Conservation (phyloP, 2,888 invertebrate species). For the Pyrocoelia pectoralis region DNA sequence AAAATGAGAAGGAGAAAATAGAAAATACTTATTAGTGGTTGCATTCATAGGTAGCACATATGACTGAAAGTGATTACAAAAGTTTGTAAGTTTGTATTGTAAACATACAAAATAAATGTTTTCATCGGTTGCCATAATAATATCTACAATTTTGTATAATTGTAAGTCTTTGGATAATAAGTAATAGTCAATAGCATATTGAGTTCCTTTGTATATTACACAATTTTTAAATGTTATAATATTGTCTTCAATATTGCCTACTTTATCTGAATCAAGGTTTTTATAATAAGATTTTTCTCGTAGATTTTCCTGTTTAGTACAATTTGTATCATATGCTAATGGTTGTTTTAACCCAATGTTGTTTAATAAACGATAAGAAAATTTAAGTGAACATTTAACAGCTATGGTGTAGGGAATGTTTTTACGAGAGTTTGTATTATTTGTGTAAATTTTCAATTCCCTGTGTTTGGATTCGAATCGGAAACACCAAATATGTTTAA, state of each 20-base stretch:
- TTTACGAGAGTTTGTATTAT: background rate
- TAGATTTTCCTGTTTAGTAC: no score
- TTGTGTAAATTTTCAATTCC: constrained; percentile 6
- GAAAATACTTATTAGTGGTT: background rate
- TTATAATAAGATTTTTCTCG: background rate
- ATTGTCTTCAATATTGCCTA: background rate
- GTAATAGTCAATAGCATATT: background rate
- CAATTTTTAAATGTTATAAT: constrained; percentile 1
- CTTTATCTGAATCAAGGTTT: background rate
- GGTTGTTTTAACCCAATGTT: background rate
- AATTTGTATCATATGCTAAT: background rate
- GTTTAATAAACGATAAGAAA: background rate
- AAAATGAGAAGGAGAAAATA: no score
- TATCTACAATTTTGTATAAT: background rate
- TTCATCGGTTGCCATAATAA: background rate
- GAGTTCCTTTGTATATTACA: constrained; percentile 2
- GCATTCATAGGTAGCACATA: background rate
- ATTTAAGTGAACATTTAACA: background rate
- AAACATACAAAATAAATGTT: constrained; percentile 1
- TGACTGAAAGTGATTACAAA: background rate
- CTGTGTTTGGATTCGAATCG: constrained; percentile 11
- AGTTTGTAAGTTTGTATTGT: background rate
- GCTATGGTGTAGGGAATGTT: background rate
- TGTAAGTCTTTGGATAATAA: background rate
- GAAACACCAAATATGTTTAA: constrained; percentile 6